Evolutionary conservation across 2,797 vertebrate species (phyloP), one percentile per base, ranked within the genome.

Genomic region (Lepus oiostolus): DNA sequence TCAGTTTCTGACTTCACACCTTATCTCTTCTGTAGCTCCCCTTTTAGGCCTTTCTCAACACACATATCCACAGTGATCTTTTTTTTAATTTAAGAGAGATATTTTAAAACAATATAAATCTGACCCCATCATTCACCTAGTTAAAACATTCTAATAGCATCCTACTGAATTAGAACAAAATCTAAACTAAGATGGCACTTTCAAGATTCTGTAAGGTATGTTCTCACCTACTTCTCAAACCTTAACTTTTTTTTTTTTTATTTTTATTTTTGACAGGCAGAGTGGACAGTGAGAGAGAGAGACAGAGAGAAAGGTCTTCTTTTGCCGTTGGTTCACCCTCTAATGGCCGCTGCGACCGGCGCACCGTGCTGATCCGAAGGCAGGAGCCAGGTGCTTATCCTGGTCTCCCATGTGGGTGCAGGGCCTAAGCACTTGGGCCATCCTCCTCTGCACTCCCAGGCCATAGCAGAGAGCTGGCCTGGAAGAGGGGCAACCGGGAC

Each of bases 141-240:
- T 38, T 77, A 93, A 82, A 93, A 88, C 24, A 42, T 54, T 87
- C 65, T 35, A 87, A 76, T 30, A 67, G 35, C 21, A 84, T 84
- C 21, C 84, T 80, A 74, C 14, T 52, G 50, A 85, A 70, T 26
- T 75, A 86, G 50, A 81, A 62, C 35, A 71, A 71, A 86, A 35
- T 22, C n/a, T 42, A 11, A 81, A 58, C n/a, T 42, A 89, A 24
- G 62, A 88, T 22, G 35, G 14, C 28, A 85, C 38, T 77, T 70
- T 76, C 14, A 72, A 75, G 10, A 24, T 19, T 80, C 82, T 86
- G 30, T 16, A 68, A 88, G 28, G 30, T 32, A 52, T 4, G 28
- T 24, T 4, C 17, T 47, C n/a, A 58, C 11, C 47, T 50, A 72
- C 35, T 86, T 58, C 70, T 68, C 13, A 42, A 42, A 42, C 42